phyloP scores from a whole-genome alignment of 2,797 vertebrate genomes.

The Megaceryle alcyon region DNA sequence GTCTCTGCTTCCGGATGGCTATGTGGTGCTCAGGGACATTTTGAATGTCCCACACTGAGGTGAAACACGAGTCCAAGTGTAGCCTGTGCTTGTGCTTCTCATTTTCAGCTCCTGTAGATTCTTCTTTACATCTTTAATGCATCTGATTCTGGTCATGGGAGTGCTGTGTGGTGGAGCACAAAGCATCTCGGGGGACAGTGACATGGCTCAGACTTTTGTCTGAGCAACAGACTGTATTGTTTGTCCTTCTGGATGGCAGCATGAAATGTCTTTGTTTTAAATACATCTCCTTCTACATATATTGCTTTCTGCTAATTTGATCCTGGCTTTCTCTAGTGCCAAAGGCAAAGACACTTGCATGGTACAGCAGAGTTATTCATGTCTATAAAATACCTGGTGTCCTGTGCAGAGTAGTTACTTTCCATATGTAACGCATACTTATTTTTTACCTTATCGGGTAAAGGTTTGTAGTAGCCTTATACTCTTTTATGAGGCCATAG shows the following conservation, averaged over 20 bases:
- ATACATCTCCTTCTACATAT: neutral
- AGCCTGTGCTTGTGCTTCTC: neutral
- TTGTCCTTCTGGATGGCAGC: neutral
- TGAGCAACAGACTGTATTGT: neutral
- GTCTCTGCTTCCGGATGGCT: neutral
- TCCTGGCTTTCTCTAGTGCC: neutral
- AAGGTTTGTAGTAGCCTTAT: neutral
- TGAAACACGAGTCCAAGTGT: neutral
- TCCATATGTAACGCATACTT: neutral
- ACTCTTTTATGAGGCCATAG: neutral
- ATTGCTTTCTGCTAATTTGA: neutral
- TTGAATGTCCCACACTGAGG: neutral
- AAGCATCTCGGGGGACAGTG: neutral
- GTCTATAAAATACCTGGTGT: neutral
- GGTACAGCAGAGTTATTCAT: neutral
- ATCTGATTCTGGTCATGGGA: neutral
- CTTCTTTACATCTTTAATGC: neutral
- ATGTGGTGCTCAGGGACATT: neutral
- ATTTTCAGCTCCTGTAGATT: neutral
- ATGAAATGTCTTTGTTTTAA: neutral
- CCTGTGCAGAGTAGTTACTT: neutral
- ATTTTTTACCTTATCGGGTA: neutral
- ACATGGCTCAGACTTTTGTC: neutral
- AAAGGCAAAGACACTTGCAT: neutral
- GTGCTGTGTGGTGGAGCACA: neutral